Conservation (phyloP, 2,888 invertebrate genomes). For the Leptopilina drosophilae region DNA sequence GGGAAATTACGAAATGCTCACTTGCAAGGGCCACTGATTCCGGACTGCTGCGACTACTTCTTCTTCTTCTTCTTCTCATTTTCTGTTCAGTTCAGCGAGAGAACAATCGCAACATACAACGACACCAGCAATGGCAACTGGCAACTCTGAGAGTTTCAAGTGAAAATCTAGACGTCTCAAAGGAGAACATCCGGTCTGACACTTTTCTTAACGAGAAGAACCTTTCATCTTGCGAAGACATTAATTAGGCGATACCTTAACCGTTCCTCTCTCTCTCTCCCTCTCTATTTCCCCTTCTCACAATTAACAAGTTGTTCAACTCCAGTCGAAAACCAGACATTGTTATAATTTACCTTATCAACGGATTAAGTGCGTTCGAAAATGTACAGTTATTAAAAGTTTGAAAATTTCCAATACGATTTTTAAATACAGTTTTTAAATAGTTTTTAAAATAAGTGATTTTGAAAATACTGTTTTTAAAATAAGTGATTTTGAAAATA, state of each 20-base stretch:
- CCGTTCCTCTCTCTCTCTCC: too few relatives aligned
- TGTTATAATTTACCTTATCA: too few relatives aligned
- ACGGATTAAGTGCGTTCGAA: too few relatives aligned
- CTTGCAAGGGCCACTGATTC: constrained; percentile 42
- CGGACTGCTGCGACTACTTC: background rate
- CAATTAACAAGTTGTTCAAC: too few relatives aligned
- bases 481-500: too few relatives aligned
- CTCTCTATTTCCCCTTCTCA: too few relatives aligned
- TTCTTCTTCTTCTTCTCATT: constrained; percentile 17
- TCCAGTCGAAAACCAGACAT: too few relatives aligned
- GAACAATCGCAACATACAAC: constrained; percentile 43
- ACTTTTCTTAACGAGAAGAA: constrained; percentile 21
- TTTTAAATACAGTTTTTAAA: too few relatives aligned
- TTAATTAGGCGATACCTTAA: constrained; percentile 33
- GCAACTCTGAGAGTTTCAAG: constrained; percentile 31
- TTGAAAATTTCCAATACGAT: too few relatives aligned
- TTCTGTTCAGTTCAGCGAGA: constrained; percentile 30
- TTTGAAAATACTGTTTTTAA: too few relatives aligned
- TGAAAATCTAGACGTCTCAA: constrained; percentile 43
- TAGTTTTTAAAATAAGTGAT: too few relatives aligned
- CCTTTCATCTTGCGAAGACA: constrained; percentile 29
- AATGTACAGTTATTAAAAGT: too few relatives aligned
- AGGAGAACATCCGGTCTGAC: constrained; percentile 42
- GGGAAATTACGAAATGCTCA: constrained; percentile 64
- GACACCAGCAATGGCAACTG: constrained; percentile 25